Evolutionary conservation across 2,888 invertebrate species (phyloP).

Genomic region (Phaonia tiefii): DNA sequence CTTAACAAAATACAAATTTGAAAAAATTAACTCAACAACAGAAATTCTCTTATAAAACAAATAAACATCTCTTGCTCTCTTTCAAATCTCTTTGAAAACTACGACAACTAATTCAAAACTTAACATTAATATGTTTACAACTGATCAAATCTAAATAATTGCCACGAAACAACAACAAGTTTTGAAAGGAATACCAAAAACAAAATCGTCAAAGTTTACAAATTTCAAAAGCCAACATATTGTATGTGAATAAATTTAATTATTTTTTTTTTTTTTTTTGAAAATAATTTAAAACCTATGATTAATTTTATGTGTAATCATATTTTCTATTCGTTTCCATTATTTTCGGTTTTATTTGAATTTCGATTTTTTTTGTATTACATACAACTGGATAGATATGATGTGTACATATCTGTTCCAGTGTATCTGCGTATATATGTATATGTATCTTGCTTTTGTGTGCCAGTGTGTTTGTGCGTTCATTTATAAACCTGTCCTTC

Average conservation of each 20-base stretch:
- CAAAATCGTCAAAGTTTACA: slow-evolving; percentile 29
- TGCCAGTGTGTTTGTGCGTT: slow-evolving; percentile 44
- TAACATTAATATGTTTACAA: neutral
- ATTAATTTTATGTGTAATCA: too few species aligned
- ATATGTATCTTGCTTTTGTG: slow-evolving; percentile 29
- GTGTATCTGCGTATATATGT: slow-evolving; percentile 19
- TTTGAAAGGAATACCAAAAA: neutral
- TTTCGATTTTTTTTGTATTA: slow-evolving; percentile 26
- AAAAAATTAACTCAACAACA: neutral
- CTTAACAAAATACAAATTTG: neutral
- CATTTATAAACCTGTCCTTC: slow-evolving; percentile 72
- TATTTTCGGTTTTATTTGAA: slow-evolving; percentile 22
- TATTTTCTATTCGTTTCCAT: slow-evolving; percentile 12
- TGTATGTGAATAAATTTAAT: slow-evolving; percentile 16
- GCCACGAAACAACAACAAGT: neutral
- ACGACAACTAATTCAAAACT: neutral
- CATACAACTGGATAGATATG: neutral
- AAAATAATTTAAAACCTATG: neutral
- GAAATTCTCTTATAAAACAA: neutral
- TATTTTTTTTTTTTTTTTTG: slow-evolving; percentile 6
- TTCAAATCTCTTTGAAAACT: neutral
- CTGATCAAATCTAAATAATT: slow-evolving; percentile 8
- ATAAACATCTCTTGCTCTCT: neutral
- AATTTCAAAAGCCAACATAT: slow-evolving; percentile 57
- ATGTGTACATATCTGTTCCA: neutral